Evolutionary conservation across 2,113 vertebrate species (phyloP), one percentile per base, ranked within the genome.

Genomic region (Aldabrachelys gigantea): DNA sequence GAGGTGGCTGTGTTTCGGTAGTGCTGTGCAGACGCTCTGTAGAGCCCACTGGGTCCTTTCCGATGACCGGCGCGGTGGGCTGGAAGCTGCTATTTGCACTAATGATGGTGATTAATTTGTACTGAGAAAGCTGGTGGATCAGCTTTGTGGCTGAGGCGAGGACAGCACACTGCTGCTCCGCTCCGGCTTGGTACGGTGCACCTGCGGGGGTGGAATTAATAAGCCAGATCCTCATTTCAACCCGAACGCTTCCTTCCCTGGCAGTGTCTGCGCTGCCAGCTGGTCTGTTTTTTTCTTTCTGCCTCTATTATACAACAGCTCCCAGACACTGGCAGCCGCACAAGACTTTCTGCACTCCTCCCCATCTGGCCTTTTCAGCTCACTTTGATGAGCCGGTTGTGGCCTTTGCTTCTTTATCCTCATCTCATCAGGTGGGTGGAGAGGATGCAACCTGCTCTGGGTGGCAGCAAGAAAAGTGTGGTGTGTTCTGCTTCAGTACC

Each of bases 151-250:
- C 94, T 85, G 92, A 80, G 0, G 27, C 3, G 13, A 49, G 78
- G 78, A 49, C 49, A 38, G 44, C 75, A 91, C 94, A 81, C 50
- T 82, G 90, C 95, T 69, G 87, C 94, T 96, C 89, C 0, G 29
- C 91, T 95, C 86, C 0, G 16, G 62, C 31, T 35, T 4, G 65
- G 75, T 12, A 53, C 89, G 87, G 87, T 3, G 80, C 95, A 96
- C 96, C 95, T 87, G 95, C 54, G 95, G 96, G 96, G 96, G 96
- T 84, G 96, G 97, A 90, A 95, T 53, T 97, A 96, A 97, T 92
- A 91, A 96, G 96, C 95, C 4, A 62, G 95, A 95, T 97, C 97
- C 97, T 97, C 90, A 85, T 89, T 95, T 97, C 97, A 97, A 94
- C 97, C 96, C 96, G 96, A 53, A 90, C 3, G 90, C 92, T 97